Conservation (phyloP, 2,797 vertebrate genomes). For the Myoxocephalus aenaeus region DNA sequence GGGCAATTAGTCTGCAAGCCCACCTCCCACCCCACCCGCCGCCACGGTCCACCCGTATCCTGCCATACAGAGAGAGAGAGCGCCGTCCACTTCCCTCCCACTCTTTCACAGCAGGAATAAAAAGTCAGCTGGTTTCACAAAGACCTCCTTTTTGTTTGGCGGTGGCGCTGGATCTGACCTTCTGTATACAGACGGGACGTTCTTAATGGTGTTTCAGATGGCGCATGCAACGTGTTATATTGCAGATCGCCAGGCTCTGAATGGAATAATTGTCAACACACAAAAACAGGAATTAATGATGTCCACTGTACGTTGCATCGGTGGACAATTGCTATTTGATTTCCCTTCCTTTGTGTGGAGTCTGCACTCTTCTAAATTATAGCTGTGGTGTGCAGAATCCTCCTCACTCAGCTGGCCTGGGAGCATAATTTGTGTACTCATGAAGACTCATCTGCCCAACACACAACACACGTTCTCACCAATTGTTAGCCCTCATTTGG, state of each 20-base stretch:
- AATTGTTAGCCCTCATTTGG: constrained; percentile 38
- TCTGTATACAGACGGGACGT: constrained; percentile 12
- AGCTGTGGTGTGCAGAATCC: constrained; percentile 27
- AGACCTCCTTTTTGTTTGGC: constrained; percentile 33
- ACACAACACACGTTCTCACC: constrained; percentile 38
- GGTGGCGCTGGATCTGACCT: not conserved
- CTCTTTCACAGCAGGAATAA: constrained; percentile 36
- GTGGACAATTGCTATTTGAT: constrained; percentile 44
- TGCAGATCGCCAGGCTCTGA: not conserved
- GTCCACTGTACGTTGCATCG: constrained; percentile 10
- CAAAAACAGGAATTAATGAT: constrained; percentile 48
- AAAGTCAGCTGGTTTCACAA: constrained; percentile 42
- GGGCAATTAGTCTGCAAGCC: constrained; percentile 85
- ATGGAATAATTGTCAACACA: constrained; percentile 43
- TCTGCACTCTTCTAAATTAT: constrained; percentile 36
- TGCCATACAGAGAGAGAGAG: constrained; percentile 16
- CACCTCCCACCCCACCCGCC: constrained; percentile 24
- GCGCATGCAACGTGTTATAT: constrained; percentile 28
- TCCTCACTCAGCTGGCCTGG: constrained; percentile 22
- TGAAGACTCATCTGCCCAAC: constrained; percentile 45
- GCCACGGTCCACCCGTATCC: constrained; percentile 40
- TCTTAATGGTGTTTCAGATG: constrained; percentile 4
- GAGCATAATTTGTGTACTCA: constrained; percentile 42
- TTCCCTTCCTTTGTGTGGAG: constrained; percentile 34
- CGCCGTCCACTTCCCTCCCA: constrained; percentile 6